Conservation (phyloP, 2,797 vertebrate genomes). For the Platalea minor region DNA sequence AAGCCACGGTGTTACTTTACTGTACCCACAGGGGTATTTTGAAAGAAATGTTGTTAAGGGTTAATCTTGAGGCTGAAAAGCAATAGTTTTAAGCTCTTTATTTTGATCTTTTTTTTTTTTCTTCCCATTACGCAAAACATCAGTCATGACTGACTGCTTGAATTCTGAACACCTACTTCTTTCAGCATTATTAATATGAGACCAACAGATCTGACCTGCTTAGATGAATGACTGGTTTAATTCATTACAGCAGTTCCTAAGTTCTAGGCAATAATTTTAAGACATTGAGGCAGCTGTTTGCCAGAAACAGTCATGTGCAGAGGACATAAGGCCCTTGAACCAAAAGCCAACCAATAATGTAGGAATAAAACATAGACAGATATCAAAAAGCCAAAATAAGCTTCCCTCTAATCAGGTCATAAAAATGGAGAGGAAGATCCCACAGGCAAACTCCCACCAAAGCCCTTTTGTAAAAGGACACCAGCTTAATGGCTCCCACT, state of each 20-base stretch:
- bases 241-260: not conserved
- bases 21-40: not conserved
- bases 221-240: not conserved
- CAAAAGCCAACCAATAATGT: not conserved
- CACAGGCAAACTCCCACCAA: not conserved
- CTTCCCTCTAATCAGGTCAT: not conserved
- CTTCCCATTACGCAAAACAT: not conserved
- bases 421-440: not conserved
- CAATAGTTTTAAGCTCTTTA: not conserved
- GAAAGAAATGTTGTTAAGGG: not conserved
- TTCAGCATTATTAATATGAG: not conserved
- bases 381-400: not conserved
- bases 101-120: not conserved
- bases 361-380: not conserved
- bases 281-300: not conserved
- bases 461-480: not conserved
- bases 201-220: not conserved
- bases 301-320: not conserved
- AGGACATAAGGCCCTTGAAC: not conserved
- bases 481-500: not conserved
- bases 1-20: not conserved
- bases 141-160: not conserved
- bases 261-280: conserved; percentile 22
- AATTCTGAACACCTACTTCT: not conserved
- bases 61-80: not conserved